Conservation (phyloP, 2,113 vertebrate genomes). For the Trematocara variabile region DNA sequence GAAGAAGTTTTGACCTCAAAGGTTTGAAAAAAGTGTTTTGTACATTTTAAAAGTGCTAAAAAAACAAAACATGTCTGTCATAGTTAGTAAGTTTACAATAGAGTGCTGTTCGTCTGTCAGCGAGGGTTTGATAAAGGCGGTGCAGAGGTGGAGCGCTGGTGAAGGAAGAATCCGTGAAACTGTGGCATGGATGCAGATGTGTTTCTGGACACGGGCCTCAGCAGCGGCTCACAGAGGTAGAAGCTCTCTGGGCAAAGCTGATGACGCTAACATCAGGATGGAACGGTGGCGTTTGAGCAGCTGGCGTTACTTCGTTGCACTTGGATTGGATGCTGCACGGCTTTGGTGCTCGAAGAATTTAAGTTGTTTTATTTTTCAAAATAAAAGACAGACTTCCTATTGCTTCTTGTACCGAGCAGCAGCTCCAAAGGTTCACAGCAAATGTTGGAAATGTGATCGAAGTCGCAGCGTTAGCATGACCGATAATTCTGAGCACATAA, state of each 20-base stretch:
- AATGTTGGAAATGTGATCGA: not conserved
- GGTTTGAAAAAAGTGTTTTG: not conserved
- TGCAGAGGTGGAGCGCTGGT: fast-evolving
- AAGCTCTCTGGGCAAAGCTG: not conserved
- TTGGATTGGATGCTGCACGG: not conserved
- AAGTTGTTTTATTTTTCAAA: not conserved
- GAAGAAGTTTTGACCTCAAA: fast-evolving
- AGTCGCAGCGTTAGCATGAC: not conserved
- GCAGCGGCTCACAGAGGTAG: not conserved
- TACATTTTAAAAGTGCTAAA: not conserved
- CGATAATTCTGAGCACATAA: not conserved
- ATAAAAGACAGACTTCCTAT: not conserved
- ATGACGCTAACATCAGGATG: not conserved
- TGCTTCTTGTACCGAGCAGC: fast-evolving
- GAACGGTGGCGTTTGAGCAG: not conserved
- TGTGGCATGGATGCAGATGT: fast-evolving
- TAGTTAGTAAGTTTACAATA: not conserved
- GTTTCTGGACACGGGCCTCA: not conserved
- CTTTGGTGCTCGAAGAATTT: not conserved
- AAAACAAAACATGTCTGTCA: not conserved
- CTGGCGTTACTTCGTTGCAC: not conserved
- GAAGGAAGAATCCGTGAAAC: not conserved
- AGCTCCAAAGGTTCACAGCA: not conserved
- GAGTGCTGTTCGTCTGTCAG: not conserved
- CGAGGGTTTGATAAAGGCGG: not conserved